Conservation (phyloP, 2,888 invertebrate species). For the Vanessa cardui region DNA sequence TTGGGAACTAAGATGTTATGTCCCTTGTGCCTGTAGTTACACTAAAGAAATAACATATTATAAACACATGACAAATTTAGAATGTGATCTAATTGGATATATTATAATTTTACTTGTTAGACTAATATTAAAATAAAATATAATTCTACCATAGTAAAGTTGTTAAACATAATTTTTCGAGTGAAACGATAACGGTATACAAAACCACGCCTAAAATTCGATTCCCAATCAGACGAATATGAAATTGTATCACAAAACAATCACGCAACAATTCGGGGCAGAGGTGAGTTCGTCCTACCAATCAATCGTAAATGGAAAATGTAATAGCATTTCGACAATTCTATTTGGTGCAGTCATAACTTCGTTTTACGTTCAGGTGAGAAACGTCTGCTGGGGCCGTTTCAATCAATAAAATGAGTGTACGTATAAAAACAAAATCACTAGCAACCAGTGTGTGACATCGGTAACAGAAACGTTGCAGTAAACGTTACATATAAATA, state of each 20-base stretch:
- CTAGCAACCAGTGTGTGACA: too few species aligned
- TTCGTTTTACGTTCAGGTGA: constrained; percentile 65
- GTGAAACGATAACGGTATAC: not conserved
- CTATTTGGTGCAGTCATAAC: constrained; percentile 66
- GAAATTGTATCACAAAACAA: constrained; percentile 57
- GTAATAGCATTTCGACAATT: constrained; percentile 74
- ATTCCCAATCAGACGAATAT: constrained; percentile 42
- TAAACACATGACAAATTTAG: too few species aligned
- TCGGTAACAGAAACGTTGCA: too few species aligned
- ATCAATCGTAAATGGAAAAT: constrained; percentile 76
- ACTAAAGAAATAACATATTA: too few species aligned
- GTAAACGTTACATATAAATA: too few species aligned
- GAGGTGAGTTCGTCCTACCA: constrained; percentile 64
- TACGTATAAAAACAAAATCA: too few species aligned
- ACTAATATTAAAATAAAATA: too few species aligned
- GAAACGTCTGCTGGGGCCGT: constrained; percentile 18
- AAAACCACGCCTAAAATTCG: constrained; percentile 15
- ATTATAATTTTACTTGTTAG: too few species aligned
- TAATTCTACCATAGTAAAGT: not conserved
- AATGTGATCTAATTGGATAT: too few species aligned
- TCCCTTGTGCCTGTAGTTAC: too few species aligned
- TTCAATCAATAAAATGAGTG: not conserved
- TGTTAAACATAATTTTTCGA: constrained; percentile 2
- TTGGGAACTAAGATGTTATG: too few species aligned
- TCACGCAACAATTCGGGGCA: constrained; percentile 57